Base-by-base conservation (phyloP, 2,797 vertebrate species). In the Sebastes ruberrimus region DNA sequence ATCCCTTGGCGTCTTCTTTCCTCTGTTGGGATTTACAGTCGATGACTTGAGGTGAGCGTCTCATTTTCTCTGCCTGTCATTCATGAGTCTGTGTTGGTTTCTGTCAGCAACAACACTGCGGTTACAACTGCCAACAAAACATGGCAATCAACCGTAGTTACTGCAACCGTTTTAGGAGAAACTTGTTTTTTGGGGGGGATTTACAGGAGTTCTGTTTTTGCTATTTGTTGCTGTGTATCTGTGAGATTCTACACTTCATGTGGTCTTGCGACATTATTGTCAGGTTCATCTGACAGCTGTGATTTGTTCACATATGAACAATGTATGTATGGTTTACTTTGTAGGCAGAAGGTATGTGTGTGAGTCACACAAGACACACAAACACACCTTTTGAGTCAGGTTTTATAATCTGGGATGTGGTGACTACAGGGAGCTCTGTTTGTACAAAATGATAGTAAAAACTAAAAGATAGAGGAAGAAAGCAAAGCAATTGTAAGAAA, bases 321-420 rank as follows among this genome's bases (percentile, higher is more conserved):
- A 35, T 14, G 2, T 16, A 0, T 9, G 18, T 6, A 22, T 33
- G 16, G 0, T 32, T 74, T 30, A 57, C 46, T 57, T 10, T 22
- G 33, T 57, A 13, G 22, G 76, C 3, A 38, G 8, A 3, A 63
- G 30, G 53, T 27, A 68, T 72, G 76, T 53, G 55, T 2, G 2
- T 90, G 86, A 90, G 79, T 91, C 90, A 92, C 27, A 53, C 70
- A 70, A 10, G 3, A 9, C 75, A 90, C 74, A 85, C 86, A 88
- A 79, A 89, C 89, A 74, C 90, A 71, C 92, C 86, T 88, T 88
- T 56, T 49, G 33, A 80, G 68, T 74, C 14, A 73, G 55, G 33
- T 57, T 85, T 81, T 35, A 59, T 10, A 14, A 18, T 18, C 28
- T 32, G n/a, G 23, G 49, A 35, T 69, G 64, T 46, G 56, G 25